Evolutionary conservation across 2,888 invertebrate genomes (phyloP).

Genomic region (Cantharis lateralis): DNA sequence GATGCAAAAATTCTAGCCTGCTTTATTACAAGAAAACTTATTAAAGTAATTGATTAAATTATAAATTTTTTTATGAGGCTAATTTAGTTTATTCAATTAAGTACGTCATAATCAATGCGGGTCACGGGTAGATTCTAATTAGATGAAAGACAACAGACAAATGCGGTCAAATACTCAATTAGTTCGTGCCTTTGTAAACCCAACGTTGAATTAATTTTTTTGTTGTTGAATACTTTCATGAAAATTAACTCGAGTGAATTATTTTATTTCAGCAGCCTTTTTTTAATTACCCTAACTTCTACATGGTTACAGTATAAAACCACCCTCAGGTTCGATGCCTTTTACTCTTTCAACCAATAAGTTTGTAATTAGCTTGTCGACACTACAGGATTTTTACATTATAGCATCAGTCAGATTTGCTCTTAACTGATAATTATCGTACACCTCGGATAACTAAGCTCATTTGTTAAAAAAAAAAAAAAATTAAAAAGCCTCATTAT

Average conservation of each 20-base stretch:
- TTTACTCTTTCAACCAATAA: not conserved
- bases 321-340: not conserved
- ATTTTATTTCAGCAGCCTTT: not conserved
- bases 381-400: slow-evolving; percentile 3
- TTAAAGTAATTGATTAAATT: not conserved
- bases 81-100: slow-evolving; percentile 7
- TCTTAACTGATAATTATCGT: not conserved
- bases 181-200: not conserved
- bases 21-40: not conserved
- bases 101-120: slow-evolving; percentile 8
- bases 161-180: slow-evolving; percentile 11
- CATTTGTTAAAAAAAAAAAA: not conserved
- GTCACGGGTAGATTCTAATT: slow-evolving; percentile 19
- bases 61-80: not conserved
- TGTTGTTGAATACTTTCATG: not conserved
- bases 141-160: slow-evolving; percentile 18
- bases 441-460: not conserved
- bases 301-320: not conserved
- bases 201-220: not conserved
- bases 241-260: not conserved
- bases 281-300: not conserved
- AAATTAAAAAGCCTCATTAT: not conserved
- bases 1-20: not conserved
- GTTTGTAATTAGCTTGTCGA: not conserved
- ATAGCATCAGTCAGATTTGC: not conserved